Evolutionary conservation across 1,140 invertebrate genomes (phyloP).

Genomic region (Drosophila albomicans): DNA sequence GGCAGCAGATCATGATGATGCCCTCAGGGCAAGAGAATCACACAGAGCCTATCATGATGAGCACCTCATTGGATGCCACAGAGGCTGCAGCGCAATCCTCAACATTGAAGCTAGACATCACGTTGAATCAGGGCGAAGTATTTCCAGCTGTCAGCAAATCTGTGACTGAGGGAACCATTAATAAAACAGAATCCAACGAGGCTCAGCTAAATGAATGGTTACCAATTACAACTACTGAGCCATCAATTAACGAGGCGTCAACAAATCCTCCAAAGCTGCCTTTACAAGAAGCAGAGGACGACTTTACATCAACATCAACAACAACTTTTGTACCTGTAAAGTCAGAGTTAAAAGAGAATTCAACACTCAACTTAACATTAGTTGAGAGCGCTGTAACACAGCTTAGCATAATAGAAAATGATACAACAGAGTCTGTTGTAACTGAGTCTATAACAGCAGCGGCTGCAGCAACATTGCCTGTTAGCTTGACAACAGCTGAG

Average conservation of each 20-base stretch:
- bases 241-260: not conserved
- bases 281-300: slow-evolving; percentile 19
- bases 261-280: not conserved
- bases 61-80: slow-evolving; percentile 65
- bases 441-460: not conserved
- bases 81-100: slow-evolving; percentile 53
- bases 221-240: slow-evolving; percentile 4
- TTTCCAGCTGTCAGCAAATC: slow-evolving; percentile 1
- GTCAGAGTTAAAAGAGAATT: not conserved
- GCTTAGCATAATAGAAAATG: not conserved
- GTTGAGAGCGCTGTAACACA: not conserved
- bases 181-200: slow-evolving; percentile 1
- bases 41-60: slow-evolving; percentile 57
- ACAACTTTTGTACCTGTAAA: slow-evolving; percentile 9
- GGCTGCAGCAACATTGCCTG: slow-evolving; percentile 19
- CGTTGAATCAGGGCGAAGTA: slow-evolving; percentile 13
- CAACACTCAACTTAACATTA: not conserved
- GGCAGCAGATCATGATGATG: slow-evolving; percentile 74
- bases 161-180: slow-evolving; percentile 13
- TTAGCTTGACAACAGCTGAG: slow-evolving; percentile 34
- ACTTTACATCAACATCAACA: not conserved
- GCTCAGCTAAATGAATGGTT: not conserved
- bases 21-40: slow-evolving; percentile 47
- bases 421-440: not conserved
- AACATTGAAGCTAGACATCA: slow-evolving; percentile 36